A percentile compares a stretch with the other conserved stretches of the same genome.
phyloP scores from a whole-genome alignment of 1,140 invertebrate genomes.

The Rhysida immarginata region DNA sequence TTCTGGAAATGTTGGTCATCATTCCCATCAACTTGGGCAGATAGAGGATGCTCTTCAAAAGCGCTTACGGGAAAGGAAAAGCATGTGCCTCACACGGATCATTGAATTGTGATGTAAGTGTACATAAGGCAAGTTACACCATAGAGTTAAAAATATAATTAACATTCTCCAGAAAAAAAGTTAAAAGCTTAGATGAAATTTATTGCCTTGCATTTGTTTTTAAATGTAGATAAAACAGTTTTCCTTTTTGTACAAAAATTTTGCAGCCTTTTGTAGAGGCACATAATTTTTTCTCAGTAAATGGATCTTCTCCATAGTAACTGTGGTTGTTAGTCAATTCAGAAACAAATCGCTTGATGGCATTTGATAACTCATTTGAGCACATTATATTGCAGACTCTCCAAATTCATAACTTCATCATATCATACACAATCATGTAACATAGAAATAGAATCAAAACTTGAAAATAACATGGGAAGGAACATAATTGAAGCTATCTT shows the following conservation, averaged over 20 bases:
- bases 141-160: slow-evolving; percentile 1
- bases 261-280: neutral
- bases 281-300: neutral
- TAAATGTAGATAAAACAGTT: neutral
- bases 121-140: too few species aligned
- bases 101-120: slow-evolving; percentile 16
- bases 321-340: too few species aligned
- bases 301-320: too few species aligned
- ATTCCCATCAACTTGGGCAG: slow-evolving; percentile 5
- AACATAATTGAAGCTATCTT: too few species aligned
- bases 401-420: too few species aligned
- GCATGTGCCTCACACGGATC: slow-evolving; percentile 13
- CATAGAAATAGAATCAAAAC: too few species aligned
- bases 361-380: too few species aligned
- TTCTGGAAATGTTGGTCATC: slow-evolving; percentile 2
- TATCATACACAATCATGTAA: too few species aligned
- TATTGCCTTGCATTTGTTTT: neutral
- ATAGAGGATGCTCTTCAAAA: slow-evolving; percentile 11
- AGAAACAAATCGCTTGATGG: too few species aligned
- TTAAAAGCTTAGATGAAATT: neutral
- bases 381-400: too few species aligned
- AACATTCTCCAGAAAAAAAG: neutral
- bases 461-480: too few species aligned
- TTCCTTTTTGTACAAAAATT: neutral
- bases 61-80: slow-evolving; percentile 7